Evolutionary conservation across 53 echinoderm and acorn worm genomes (phyloP).

Genomic region (Hippasteria phrygiana): DNA sequence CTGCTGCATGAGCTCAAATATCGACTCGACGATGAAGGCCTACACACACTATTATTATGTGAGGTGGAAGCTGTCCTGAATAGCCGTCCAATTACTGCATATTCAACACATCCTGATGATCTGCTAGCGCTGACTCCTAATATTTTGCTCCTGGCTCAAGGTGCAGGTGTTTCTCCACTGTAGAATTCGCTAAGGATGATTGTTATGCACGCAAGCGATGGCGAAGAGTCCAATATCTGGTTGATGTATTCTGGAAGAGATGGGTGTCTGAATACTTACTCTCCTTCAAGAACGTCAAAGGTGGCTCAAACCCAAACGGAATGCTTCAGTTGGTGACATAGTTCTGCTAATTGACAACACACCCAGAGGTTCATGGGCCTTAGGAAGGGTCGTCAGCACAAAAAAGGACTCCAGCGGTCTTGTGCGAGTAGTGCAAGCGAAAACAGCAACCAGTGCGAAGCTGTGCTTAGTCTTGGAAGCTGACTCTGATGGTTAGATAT

Average conservation of each 20-base stretch:
- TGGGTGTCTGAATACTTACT: conserved; percentile 69
- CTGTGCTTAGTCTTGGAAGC: conserved; percentile 45
- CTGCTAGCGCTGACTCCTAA: conserved; percentile 47
- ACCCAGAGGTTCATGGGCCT: conserved; percentile 36
- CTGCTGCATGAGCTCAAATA: conserved; percentile 48
- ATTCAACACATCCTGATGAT: conserved; percentile 36
- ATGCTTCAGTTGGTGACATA: conserved; percentile 59
- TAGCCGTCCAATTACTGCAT: conserved; percentile 68
- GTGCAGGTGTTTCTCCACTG: conserved; percentile 24
- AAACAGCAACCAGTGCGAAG: conserved; percentile 30
- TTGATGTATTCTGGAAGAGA: conserved; percentile 67
- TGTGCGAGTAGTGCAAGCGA: neutral
- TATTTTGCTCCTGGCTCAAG: conserved; percentile 21
- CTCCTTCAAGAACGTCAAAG: conserved; percentile 60
- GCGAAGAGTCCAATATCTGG: conserved; percentile 66
- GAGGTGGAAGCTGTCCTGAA: conserved; percentile 71
- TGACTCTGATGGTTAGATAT: conserved; percentile 7
- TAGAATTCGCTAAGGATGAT: conserved; percentile 44
- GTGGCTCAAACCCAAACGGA: conserved; percentile 53
- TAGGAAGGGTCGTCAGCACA: conserved; percentile 28
- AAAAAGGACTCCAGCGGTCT: neutral
- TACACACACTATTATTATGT: conserved; percentile 49
- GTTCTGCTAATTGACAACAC: conserved; percentile 59
- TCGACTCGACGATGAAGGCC: conserved; percentile 44
- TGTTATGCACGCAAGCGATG: conserved; percentile 64